Base-by-base conservation (phyloP, 2,797 vertebrate species). In the Anguilla anguilla region DNA sequence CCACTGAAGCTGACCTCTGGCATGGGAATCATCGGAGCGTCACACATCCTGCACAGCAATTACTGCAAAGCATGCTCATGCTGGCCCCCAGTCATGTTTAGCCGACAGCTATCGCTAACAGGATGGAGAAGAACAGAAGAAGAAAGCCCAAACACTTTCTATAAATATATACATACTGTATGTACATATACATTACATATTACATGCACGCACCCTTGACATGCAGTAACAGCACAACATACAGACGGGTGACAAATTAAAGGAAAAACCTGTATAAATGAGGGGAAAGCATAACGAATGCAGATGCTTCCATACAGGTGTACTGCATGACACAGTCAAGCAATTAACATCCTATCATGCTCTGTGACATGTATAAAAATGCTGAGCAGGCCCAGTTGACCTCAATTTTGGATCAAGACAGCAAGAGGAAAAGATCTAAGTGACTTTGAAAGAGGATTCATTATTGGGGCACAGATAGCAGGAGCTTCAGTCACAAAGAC, bases 21-120 rank as follows among this genome's bases (percentile, higher is more conserved):
- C 22, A 11, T 39, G 87, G 57, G 81, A 77, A 79, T 88, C 53
- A 19, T 59, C 72, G 43, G 39, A 85, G 72, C 25, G 3, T 39
- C 31, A 51, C 31, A 79, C 46, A 51, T 7, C 10, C 69, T 43
- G 13, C 84, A 85, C n/a, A 67, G 15, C 31, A 85, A 85, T 85
- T 43, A 43, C 31, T 43, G 11, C 59, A 64, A 39, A 17, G 35
- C 31, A 43, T 39, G 31, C 57, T 35, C 7, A 22, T 4, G 19
- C n/a, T 59, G 35, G 35, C 31, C 59, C 6, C 31, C 57, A 61
- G 84, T 43, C 55, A 85, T 39, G 77, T 46, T 77, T 46, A 85
- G 28, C 69, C 39, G 25, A 72, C 43, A 51, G n/a, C 72, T 43
- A 72, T 81, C 25, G 81, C 87, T 61, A 64, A 39, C 25, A 64